Evolutionary conservation across 2,797 vertebrate species (phyloP), one percentile per base, ranked within the genome.

Genomic region (Synanceia verrucosa): DNA sequence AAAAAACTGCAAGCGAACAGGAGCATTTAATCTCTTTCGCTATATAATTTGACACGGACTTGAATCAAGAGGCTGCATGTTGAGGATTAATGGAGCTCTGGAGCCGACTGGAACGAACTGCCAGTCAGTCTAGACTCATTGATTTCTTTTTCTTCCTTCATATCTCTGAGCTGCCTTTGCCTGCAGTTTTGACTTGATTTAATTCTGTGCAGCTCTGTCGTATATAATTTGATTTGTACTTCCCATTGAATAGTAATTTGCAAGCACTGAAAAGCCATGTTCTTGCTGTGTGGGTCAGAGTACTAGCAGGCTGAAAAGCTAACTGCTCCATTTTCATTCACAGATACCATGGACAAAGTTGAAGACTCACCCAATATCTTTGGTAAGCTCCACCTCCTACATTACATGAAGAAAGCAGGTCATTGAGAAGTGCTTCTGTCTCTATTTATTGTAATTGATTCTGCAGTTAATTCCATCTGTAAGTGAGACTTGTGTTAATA

Each of bases 331-430:
- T 50, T 66, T 70, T 82, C 63, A 67, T 89, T 41, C 84, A 43
- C 90, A 99, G 98, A 99, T 99, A 88, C 98, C 97, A 73, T 99
- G 98, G 98, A 99, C 98, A 59, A 99, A 99, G 90, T 76, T 99
- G 86, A 99, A 99, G 94, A 98, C 96, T 26, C 97, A 99, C 75
- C 98, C 98, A 11, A 99, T 99, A 78, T 93, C 92, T 83, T 90
- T 99, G 96, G 98, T 99, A 89, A 95, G 95, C 92, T 60, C 65
- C 10, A 29, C n/a, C 34, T 2, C 84, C 29, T 6, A 47, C 21
- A 64, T 31, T 43, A 43, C 16, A 63, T 5, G 1, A 52, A 53
- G 36, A 51, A 9, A 64, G 33, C n/a, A n/a, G 18, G 4, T 28
- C 2, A 56, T 11, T 11, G 4, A 12, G 5, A 18, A 0, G 12